phyloP scores from a whole-genome alignment of 2,113 vertebrate species.

The Macquaria ambigua region DNA sequence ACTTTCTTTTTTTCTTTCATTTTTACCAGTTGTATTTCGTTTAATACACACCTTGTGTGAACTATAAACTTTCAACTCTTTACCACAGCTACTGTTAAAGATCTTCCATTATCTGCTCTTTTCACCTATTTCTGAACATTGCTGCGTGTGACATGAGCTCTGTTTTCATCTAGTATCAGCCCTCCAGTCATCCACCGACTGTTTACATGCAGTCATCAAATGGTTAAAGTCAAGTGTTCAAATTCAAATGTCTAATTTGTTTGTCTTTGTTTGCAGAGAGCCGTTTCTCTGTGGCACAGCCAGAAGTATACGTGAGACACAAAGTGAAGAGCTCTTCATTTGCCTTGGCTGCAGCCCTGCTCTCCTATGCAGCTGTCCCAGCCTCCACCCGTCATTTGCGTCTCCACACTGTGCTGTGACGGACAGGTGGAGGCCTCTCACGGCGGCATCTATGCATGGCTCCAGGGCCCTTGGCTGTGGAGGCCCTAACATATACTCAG shows the following conservation, averaged over 20 bases:
- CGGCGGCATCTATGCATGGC: slow-evolving; percentile 52
- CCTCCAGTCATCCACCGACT: slow-evolving; percentile 28
- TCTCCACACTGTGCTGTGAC: slow-evolving; percentile 53
- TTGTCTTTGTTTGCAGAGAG: slow-evolving; percentile 84
- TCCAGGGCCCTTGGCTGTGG: slow-evolving; percentile 55
- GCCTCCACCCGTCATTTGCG: slow-evolving; percentile 62
- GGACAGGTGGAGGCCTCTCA: slow-evolving; percentile 59
- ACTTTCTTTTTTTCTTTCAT: not conserved
- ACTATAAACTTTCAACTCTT: not conserved
- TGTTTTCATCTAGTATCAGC: not conserved
- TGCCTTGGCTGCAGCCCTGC: slow-evolving; percentile 69
- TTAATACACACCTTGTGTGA: not conserved
- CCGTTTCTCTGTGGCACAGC: slow-evolving; percentile 75
- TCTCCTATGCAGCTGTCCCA: slow-evolving; percentile 54
- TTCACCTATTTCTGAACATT: not conserved
- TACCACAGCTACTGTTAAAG: not conserved
- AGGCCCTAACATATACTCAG: slow-evolving; percentile 25
- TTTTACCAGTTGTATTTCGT: not conserved
- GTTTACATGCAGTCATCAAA: slow-evolving; percentile 35
- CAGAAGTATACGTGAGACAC: slow-evolving; percentile 53
- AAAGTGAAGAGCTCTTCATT: slow-evolving; percentile 76
- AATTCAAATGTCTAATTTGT: slow-evolving; percentile 84
- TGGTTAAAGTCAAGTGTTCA: slow-evolving; percentile 76
- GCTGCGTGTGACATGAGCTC: not conserved
- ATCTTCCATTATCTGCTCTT: not conserved